Evolutionary conservation across 2,797 vertebrate species (phyloP).

Genomic region (Steatocranus sp.): DNA sequence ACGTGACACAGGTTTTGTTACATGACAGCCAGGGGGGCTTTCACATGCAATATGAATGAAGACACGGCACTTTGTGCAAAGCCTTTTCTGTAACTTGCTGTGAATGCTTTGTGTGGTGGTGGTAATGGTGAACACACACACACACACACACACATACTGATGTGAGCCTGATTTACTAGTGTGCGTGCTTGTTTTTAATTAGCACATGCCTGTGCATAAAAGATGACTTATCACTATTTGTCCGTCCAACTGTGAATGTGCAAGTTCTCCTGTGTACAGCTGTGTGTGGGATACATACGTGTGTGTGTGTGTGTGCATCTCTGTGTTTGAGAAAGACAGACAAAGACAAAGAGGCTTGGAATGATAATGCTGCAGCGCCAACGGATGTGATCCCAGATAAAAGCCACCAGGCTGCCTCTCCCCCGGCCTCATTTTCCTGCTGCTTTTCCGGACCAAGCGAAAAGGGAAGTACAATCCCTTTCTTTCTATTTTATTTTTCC

Average conservation of each 20-base stretch:
- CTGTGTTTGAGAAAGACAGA: slow-evolving; percentile 16
- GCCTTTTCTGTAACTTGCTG: slow-evolving; percentile 7
- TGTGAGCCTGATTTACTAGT: background rate
- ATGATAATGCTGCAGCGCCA: slow-evolving; percentile 41
- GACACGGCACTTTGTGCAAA: slow-evolving; percentile 23
- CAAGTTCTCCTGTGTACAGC: slow-evolving; percentile 10
- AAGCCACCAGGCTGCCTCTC: slow-evolving; percentile 45
- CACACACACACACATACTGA: background rate
- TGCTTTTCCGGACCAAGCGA: slow-evolving; percentile 38
- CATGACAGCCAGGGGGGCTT: slow-evolving; percentile 49
- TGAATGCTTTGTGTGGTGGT: background rate
- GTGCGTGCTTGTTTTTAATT: slow-evolving; percentile 40
- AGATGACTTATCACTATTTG: slow-evolving; percentile 13
- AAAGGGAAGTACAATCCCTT: slow-evolving; percentile 37
- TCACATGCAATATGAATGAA: slow-evolving; percentile 59
- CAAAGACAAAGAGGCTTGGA: slow-evolving; percentile 57
- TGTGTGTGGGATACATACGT: slow-evolving; percentile 5
- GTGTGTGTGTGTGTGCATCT: background rate
- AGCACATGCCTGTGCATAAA: slow-evolving; percentile 39
- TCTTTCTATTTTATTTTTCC: slow-evolving; percentile 18
- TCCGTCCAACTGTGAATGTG: slow-evolving; percentile 17
- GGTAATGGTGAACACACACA: background rate
- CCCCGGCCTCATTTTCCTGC: slow-evolving; percentile 40
- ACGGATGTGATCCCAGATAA: slow-evolving; percentile 62
- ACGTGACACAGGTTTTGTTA: slow-evolving; percentile 54